These are phyloP conservation scores for Rhagophthalmus giganteus DNA, from an alignment of 2,888 invertebrate genomes.

Conservation along the genomic window DNA sequence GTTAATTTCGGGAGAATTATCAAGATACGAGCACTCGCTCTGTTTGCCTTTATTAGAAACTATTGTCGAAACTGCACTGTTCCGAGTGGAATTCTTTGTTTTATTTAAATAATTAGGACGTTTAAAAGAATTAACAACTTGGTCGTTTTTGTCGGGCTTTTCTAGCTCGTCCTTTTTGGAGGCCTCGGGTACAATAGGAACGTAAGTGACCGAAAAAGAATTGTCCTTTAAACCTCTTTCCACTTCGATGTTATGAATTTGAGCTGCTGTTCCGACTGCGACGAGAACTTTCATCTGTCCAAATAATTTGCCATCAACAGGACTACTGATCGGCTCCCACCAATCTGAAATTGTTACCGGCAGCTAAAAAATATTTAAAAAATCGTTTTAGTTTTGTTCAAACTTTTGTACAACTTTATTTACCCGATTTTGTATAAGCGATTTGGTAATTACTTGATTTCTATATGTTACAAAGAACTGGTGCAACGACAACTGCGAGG, in stretches of 20 bases:
- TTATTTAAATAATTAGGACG: constrained; percentile 7
- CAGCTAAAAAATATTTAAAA: constrained; percentile 51
- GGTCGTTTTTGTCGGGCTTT: not conserved
- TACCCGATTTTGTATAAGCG: constrained; percentile 61
- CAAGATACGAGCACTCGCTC: not conserved
- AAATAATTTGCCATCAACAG: constrained; percentile 52
- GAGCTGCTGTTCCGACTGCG: constrained; percentile 64
- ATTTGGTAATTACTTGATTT: constrained; percentile 60
- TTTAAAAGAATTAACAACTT: constrained; percentile 4
- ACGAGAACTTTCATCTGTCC: constrained; percentile 62
- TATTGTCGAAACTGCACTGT: not conserved
- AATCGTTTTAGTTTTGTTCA: too few relatives aligned
- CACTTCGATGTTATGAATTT: constrained; percentile 60
- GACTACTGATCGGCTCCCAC: constrained; percentile 60
- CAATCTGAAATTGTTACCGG: constrained; percentile 65
- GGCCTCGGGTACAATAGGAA: constrained; percentile 17
- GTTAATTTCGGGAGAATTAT: not conserved
- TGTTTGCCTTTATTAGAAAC: not conserved
- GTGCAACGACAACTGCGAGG: constrained; percentile 61
- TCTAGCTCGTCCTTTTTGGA: constrained; percentile 4
- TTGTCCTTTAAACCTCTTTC: constrained; percentile 51
- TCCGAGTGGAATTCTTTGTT: not conserved
- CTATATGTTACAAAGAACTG: constrained; percentile 64
- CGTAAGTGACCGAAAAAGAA: constrained; percentile 41
- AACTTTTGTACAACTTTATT: too few relatives aligned